Evolutionary conservation across 37 sponge, comb jelly and placozoan genomes (phyloP).

Genomic region (Axinella damicornis): DNA sequence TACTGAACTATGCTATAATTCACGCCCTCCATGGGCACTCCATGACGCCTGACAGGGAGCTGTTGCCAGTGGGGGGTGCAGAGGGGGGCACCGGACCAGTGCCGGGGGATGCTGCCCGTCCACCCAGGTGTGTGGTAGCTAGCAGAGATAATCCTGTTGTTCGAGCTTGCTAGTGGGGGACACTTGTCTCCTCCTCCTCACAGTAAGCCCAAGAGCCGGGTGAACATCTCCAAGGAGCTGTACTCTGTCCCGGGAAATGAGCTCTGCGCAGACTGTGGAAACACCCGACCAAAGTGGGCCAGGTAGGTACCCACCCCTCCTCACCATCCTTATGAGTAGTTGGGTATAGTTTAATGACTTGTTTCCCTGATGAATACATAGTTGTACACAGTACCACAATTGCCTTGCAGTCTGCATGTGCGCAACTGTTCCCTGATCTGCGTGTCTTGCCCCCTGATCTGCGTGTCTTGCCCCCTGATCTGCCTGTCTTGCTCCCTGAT

Average conservation of each 20-base stretch:
- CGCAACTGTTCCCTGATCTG: neutral
- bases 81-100: neutral
- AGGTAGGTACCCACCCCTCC: slow-evolving; percentile 49
- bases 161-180: too few species aligned
- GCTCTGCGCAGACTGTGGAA: slow-evolving; percentile 85
- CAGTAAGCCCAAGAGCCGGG: slow-evolving; percentile 13
- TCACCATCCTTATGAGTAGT: neutral
- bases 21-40: slow-evolving; percentile 35
- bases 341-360: too few species aligned
- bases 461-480: neutral
- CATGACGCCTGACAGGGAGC: neutral
- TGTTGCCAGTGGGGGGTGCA: neutral
- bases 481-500: neutral
- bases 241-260: slow-evolving; percentile 79
- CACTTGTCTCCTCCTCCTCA: neutral
- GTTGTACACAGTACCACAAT: too few species aligned
- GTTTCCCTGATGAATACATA: too few species aligned
- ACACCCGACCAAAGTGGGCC: slow-evolving; percentile 89
- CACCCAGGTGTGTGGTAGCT: too few species aligned
- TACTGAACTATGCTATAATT: slow-evolving; percentile 50
- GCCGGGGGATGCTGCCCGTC: neutral
- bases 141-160: too few species aligned
- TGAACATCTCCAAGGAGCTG: slow-evolving; percentile 67
- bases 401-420: too few species aligned
- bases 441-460: too few species aligned